phyloP scores from a whole-genome alignment of 1,140 invertebrate genomes.

The Pseudomyrmex pallidus region DNA sequence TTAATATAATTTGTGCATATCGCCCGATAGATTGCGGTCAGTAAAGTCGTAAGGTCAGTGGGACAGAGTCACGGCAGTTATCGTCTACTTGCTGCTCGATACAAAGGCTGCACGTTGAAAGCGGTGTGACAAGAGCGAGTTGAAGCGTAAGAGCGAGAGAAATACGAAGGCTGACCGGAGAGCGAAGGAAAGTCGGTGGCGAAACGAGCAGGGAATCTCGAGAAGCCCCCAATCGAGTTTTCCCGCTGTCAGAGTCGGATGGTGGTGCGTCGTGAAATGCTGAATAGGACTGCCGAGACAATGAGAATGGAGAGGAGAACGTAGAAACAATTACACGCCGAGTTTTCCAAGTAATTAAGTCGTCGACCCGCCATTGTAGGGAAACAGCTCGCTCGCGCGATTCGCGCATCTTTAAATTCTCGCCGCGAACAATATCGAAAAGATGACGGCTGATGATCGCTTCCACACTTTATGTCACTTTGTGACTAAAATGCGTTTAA shows the following conservation, averaged over 20 bases:
- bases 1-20: not conserved
- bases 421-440: not conserved
- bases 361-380: not conserved
- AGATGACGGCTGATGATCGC: not conserved
- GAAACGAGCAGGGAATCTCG: conserved; percentile 36
- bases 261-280: conserved; percentile 38
- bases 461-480: not conserved
- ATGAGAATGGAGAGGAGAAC: conserved; percentile 7
- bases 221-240: conserved; percentile 65
- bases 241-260: conserved; percentile 33
- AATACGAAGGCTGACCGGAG: not conserved
- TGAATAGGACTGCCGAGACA: conserved; percentile 36
- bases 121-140: conserved; percentile 5
- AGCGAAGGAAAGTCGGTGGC: conserved; percentile 23
- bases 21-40: not conserved
- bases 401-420: not conserved
- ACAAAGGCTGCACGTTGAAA: conserved; percentile 41
- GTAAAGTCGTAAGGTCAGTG: conserved; percentile 52
- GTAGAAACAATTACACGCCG: not conserved
- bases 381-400: not conserved
- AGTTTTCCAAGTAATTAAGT: conserved; percentile 41
- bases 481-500: not conserved
- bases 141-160: conserved; percentile 21
- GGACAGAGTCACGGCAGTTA: conserved; percentile 33
- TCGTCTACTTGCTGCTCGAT: not conserved